Conservation (phyloP, 2,113 vertebrate genomes). For the Dryoscopus gambensis region DNA sequence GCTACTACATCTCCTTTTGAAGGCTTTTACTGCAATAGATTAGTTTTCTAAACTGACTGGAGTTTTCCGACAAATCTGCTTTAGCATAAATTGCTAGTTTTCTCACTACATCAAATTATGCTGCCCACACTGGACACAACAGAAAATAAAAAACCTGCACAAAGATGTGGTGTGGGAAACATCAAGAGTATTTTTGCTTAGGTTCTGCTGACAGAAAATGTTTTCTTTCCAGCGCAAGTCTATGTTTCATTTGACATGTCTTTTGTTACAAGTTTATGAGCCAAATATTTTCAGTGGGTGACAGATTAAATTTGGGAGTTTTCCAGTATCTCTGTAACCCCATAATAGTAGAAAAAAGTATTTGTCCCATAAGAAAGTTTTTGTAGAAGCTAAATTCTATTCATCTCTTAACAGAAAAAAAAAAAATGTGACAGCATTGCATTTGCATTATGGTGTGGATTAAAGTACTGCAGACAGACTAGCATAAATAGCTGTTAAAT, state of each 20-base stretch:
- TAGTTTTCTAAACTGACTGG: neutral
- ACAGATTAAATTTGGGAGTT: neutral
- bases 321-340: neutral
- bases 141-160: neutral
- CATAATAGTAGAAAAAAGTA: neutral
- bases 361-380: neutral
- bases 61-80: neutral
- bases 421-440: neutral
- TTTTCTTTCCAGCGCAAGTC: neutral
- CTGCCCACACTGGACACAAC: neutral
- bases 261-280: neutral
- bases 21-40: neutral
- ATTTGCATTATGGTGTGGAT: conserved; percentile 32
- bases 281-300: conserved; percentile 20
- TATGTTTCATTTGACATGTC: neutral
- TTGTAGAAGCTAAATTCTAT: neutral
- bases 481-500: conserved; percentile 44
- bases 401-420: neutral
- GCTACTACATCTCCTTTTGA: neutral
- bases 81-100: conserved; percentile 21
- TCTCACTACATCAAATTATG: neutral
- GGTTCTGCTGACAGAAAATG: neutral
- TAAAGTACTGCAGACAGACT: conserved; percentile 45
- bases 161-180: neutral
- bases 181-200: neutral